These are phyloP conservation scores for Andrena minutula DNA, from an alignment of 2,888 invertebrate genomes.

Conservation along the genomic window DNA sequence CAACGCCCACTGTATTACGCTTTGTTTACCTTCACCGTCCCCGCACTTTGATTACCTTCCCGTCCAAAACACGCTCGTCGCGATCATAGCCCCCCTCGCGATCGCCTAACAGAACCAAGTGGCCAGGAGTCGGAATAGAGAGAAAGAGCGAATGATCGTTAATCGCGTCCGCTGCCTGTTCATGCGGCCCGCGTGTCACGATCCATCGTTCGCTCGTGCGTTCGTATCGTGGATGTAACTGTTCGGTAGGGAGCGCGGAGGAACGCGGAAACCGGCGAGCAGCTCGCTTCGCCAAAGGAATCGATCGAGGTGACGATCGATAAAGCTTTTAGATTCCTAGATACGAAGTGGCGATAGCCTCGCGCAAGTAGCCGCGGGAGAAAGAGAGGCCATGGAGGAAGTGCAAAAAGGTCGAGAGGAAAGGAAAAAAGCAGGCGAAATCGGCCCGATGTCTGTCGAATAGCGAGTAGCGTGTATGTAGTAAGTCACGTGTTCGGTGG, in stretches of 20 bases:
- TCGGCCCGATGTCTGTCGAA: conserved; percentile 75
- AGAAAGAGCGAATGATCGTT: conserved; percentile 30
- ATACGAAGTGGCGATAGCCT: conserved; percentile 34
- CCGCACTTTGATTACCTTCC: no score
- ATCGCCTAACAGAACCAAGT: neutral
- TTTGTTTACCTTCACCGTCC: no score
- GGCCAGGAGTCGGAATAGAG: conserved; percentile 4
- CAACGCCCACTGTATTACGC: no score
- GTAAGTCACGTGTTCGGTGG: conserved; percentile 79
- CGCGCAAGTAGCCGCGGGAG: neutral
- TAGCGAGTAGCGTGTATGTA: conserved; percentile 66
- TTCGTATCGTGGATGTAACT: conserved; percentile 20
- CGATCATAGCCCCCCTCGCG: neutral
- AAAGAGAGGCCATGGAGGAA: conserved; percentile 18
- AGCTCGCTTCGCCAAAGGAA: conserved; percentile 11
- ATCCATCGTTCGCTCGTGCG: conserved; percentile 11
- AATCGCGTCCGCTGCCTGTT: conserved; percentile 38
- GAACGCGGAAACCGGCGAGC: conserved; percentile 49
- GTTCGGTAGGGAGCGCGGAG: conserved; percentile 9
- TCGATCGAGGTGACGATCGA: conserved; percentile 42
- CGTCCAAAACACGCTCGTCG: neutral
- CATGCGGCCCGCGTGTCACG: conserved; percentile 26
- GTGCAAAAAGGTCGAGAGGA: conserved; percentile 31
- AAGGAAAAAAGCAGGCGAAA: conserved; percentile 54
- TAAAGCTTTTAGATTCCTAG: conserved; percentile 48